phyloP scores from a whole-genome alignment of 2,888 invertebrate genomes.

The Calameuta pallipes region DNA sequence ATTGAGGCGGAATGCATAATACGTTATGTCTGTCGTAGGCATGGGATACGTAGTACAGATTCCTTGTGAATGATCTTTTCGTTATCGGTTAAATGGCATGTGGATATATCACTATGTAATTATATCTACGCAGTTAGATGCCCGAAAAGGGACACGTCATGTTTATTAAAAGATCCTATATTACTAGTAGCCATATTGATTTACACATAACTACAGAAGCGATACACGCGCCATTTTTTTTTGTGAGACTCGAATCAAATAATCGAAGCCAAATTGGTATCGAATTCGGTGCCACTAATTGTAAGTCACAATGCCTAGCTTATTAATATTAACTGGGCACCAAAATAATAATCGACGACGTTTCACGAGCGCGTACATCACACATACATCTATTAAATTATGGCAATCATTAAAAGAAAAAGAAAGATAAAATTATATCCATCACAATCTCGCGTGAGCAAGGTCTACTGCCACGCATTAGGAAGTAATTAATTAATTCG shows the following conservation, averaged over 20 bases:
- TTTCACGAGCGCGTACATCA: neutral
- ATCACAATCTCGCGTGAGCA: neutral
- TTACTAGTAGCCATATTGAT: conserved; percentile 5
- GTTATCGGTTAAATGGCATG: conserved; percentile 26
- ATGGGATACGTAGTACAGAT: conserved; percentile 31
- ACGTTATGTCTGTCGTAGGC: conserved; percentile 30
- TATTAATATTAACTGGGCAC: neutral
- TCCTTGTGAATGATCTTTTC: conserved; percentile 25
- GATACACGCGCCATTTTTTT: neutral
- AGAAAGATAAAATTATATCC: neutral
- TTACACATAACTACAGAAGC: conserved; percentile 5
- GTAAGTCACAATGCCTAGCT: neutral
- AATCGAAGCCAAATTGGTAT: neutral
- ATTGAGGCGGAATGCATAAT: conserved; percentile 47
- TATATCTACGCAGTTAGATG: conserved; percentile 24
- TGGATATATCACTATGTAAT: conserved; percentile 17
- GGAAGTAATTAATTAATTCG: neutral
- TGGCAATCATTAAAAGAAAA: neutral
- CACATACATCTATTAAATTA: neutral
- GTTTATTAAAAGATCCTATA: conserved; percentile 21
- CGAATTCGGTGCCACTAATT: neutral
- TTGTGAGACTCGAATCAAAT: neutral
- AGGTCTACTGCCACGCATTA: neutral
- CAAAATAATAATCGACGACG: neutral
- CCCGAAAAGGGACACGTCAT: conserved; percentile 26